Evolutionary conservation across 2,113 vertebrate genomes (phyloP), one percentile per base, ranked within the genome.

Genomic region (Heterotilapia buettikoferi): DNA sequence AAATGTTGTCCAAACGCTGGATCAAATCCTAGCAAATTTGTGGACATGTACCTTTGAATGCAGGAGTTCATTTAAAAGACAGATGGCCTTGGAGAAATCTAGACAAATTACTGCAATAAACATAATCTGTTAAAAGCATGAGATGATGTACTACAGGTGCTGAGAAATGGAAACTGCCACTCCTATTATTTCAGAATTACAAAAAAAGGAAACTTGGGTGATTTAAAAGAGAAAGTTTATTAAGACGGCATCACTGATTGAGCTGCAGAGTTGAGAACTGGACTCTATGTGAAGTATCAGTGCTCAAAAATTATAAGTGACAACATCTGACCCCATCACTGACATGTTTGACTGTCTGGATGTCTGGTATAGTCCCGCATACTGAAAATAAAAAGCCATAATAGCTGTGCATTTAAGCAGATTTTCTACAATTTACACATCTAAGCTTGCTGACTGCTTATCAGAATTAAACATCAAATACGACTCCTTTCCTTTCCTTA

Each of bases 71-170:
- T 90, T 90, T 81, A 82, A 83, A 85, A 85, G 83, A 92, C 47
- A 19, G 83, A 87, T 71, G 80, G 87, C 87, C 84, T 89, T 86
- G 68, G 56, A 84, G 53, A 90, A 86, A 80, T 24, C 31, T 54
- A 88, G 50, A 68, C 71, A 84, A 83, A 91, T 45, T 78, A 83
- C 31, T 14, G 6, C 26, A 31, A 11, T 90, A 59, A 86, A 24
- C 36, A 63, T 21, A 88, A 61, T 86, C 45, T 54, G 16, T 81
- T 68, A 36, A 59, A 85, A 76, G 9, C 31, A 56, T 57, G 40
- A 86, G 50, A 63, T 83, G 63, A 73, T 92, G 6, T 66, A 53
- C 21, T 57, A 76, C 6, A 68, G 43, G 33, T 66, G 53, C 79
- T 36, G 52, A 82, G 63, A 86, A 54, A 66, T 29, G 21, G 36